Percentiles rank a stretch among this genome's conserved stretches.
These are phyloP conservation scores for Clepsis dumicolana DNA, from an alignment of 2,888 invertebrate species.

Conservation along the genomic window DNA sequence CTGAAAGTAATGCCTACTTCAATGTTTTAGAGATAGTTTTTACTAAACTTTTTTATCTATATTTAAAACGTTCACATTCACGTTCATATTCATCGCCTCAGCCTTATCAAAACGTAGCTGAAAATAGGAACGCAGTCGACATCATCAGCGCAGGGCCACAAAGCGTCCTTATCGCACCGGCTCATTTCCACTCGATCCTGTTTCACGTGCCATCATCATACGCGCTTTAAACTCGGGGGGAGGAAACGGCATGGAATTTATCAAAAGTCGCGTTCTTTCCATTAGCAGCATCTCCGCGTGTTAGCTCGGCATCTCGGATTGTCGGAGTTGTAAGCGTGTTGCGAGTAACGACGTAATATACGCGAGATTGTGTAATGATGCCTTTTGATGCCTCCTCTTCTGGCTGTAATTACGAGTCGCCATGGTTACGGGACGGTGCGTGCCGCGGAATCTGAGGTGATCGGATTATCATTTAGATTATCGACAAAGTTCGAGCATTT, in stretches of 20 bases:
- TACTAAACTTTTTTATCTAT: not conserved
- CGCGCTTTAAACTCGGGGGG: constrained; percentile 64
- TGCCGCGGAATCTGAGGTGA: constrained; percentile 62
- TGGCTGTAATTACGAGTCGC: constrained; percentile 74
- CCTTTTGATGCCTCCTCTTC: constrained; percentile 69
- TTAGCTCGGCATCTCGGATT: constrained; percentile 78
- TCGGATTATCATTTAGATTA: constrained; percentile 52
- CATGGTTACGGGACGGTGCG: constrained; percentile 60
- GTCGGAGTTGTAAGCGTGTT: constrained; percentile 60
- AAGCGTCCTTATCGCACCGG: constrained; percentile 68
- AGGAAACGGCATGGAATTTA: constrained; percentile 71
- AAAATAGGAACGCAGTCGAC: constrained; percentile 28
- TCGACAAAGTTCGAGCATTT: not conserved
- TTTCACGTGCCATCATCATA: constrained; percentile 65
- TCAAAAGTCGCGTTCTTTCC: constrained; percentile 80
- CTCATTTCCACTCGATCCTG: constrained; percentile 79
- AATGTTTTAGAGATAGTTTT: not conserved
- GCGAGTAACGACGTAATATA: constrained; percentile 77
- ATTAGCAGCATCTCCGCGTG: constrained; percentile 72
- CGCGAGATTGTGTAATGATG: constrained; percentile 74
- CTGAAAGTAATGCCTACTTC: not conserved
- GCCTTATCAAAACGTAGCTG: constrained; percentile 19
- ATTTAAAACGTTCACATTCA: too few species aligned
- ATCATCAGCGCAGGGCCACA: constrained; percentile 48
- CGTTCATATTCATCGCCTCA: not conserved